A percentile compares a stretch with the other conserved stretches of the same genome.
Conservation (phyloP, 2,888 invertebrate genomes). For the Drosophila mettleri region DNA sequence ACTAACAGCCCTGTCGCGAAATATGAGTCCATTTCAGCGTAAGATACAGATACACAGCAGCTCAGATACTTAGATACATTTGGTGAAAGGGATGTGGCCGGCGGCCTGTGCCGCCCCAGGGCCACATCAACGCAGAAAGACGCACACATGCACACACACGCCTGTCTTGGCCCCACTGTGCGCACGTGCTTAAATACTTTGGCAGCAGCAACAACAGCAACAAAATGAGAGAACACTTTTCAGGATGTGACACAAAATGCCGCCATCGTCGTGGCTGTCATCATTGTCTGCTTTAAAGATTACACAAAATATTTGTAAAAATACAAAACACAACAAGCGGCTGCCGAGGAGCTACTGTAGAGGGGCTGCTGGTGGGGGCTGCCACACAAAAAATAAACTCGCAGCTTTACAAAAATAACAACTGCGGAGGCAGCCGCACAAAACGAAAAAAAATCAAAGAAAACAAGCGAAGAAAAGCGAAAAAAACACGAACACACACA, state of each 20-base stretch:
- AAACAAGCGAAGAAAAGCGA: slow-evolving; percentile 30
- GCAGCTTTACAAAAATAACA: slow-evolving; percentile 78
- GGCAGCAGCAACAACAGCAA: slow-evolving; percentile 39
- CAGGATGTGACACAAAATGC: slow-evolving; percentile 82
- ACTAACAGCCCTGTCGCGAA: slow-evolving; percentile 81
- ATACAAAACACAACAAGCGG: slow-evolving; percentile 71
- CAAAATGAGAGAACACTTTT: slow-evolving; percentile 57
- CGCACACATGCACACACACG: background rate
- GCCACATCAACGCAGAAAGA: slow-evolving; percentile 24
- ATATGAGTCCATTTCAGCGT: slow-evolving; percentile 79
- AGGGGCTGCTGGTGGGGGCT: background rate
- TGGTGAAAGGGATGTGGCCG: slow-evolving; percentile 49
- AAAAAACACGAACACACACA: slow-evolving; percentile 58
- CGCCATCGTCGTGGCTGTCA: slow-evolving; percentile 80
- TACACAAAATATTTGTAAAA: slow-evolving; percentile 80
- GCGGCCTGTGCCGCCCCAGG: slow-evolving; percentile 10
- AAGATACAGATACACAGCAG: slow-evolving; percentile 54
- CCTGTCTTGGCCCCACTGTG: slow-evolving; percentile 61
- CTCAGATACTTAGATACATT: slow-evolving; percentile 25
- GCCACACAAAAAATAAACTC: slow-evolving; percentile 66
- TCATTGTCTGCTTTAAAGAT: slow-evolving; percentile 82
- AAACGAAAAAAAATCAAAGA: slow-evolving; percentile 48
- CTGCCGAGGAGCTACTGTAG: background rate
- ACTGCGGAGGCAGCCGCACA: slow-evolving; percentile 70
- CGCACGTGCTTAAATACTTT: slow-evolving; percentile 79